Base-by-base conservation (phyloP, 2,888 invertebrate species). In the Podabrus alpinus region DNA sequence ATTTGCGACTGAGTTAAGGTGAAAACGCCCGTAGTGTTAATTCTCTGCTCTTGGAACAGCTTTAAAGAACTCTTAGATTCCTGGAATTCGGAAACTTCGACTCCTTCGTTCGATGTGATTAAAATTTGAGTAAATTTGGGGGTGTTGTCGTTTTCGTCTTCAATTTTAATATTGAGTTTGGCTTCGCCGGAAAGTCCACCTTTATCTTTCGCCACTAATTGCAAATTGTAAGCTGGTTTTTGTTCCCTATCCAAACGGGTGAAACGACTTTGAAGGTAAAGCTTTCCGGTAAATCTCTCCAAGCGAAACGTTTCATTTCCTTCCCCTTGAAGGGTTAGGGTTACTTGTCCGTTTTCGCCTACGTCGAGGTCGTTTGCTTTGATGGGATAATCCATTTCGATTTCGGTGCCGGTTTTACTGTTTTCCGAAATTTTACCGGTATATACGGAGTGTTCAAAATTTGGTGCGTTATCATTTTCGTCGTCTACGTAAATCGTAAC, bases 381-480 rank as follows among this genome's bases (percentile, higher is more conserved):
- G 10, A 96, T 91, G 61, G 90, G 91, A 80, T 91, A 90, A 74
- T 92, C 91, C 85, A 95, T 88, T 78, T 90, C 90, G 0, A 96
- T 91, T 85, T 93, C 92, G 0, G 93, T 92, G 9, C 92, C 92
- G 59, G 89, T 88, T 10, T 88, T 88, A 25, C 94, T 92, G 85
- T 97, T 96, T 88, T 97, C 97, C 62, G 88, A 87, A 15, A 97
- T 92, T 76, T 90, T 89, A 1, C 95, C 95, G 81, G 94, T 93
- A 84, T 96, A 97, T 1, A 89, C 85, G 0, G 90, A 84, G 11
- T 90, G 87, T 79, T 93, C 92, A 85, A 97, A 97, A 73, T 91
- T 86, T 0, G 97, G 97, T 3, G 95, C 90, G 83, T 96, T 96
- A 83, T 96, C 96, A 83, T 97, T 96, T 77, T 94, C 94, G 84